Percentiles rank a stretch among this genome's conserved stretches.
Conservation (phyloP, 2,888 invertebrate species). For the Quadroppia sp. region DNA sequence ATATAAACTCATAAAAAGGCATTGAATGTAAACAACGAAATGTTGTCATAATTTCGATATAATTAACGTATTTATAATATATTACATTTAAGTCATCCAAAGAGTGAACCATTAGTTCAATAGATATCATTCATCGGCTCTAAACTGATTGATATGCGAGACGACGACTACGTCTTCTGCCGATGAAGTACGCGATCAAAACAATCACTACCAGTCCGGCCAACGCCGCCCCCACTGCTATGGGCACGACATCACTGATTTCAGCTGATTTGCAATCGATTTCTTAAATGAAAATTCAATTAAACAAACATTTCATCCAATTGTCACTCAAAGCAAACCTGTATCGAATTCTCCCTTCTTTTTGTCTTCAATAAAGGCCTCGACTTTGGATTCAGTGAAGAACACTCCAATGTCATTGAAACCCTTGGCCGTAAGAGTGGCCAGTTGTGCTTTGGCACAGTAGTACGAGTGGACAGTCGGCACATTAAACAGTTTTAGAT, state of each 20-base stretch:
- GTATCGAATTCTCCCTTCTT: slow-evolving; percentile 21
- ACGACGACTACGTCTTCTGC: slow-evolving; percentile 74
- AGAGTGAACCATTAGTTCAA: slow-evolving; percentile 14
- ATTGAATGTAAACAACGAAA: neutral
- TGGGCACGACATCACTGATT: slow-evolving; percentile 81
- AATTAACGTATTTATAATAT: neutral
- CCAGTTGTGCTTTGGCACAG: slow-evolving; percentile 61
- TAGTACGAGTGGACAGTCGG: slow-evolving; percentile 67
- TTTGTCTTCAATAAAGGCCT: slow-evolving; percentile 36
- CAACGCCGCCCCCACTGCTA: slow-evolving; percentile 90
- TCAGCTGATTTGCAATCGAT: slow-evolving; percentile 38
- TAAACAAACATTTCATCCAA: neutral
- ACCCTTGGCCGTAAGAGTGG: slow-evolving; percentile 53
- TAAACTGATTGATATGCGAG: slow-evolving; percentile 81
- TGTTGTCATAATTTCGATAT: neutral
- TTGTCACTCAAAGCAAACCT: neutral
- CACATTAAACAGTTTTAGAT: slow-evolving; percentile 56
- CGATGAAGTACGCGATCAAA: slow-evolving; percentile 85
- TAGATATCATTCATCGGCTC: neutral
- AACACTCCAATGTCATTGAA: slow-evolving; percentile 39
- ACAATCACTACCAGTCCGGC: slow-evolving; percentile 85
- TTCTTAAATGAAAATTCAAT: neutral
- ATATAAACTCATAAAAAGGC: neutral
- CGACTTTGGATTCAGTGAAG: slow-evolving; percentile 27
- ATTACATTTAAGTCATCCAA: slow-evolving; percentile 1